Conservation (phyloP, 2,113 vertebrate species). For the Alligator sinensis region DNA sequence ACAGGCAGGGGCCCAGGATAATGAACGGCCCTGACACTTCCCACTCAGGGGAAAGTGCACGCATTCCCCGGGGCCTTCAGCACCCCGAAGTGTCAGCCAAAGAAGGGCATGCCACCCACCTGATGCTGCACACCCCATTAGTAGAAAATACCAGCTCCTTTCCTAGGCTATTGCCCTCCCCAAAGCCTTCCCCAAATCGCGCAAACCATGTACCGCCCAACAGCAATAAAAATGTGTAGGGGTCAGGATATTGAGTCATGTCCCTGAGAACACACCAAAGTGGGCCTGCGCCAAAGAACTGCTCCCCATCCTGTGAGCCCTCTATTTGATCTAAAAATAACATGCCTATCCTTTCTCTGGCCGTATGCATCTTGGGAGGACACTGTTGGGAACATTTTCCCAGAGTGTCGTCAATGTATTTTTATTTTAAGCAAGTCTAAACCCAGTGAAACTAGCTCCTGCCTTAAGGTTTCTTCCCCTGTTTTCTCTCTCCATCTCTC, state of each 20-base stretch:
- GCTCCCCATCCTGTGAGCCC: background rate
- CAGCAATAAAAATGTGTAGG: background rate
- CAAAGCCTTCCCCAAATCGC: background rate
- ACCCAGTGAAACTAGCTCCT: background rate
- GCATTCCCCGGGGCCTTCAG: no score
- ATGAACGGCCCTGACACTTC: background rate
- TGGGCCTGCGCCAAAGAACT: background rate
- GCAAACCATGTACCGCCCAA: fast-evolving
- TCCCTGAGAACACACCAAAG: background rate
- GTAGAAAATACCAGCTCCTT: background rate
- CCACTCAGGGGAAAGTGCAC: background rate
- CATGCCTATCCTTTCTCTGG: background rate
- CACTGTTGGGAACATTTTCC: background rate
- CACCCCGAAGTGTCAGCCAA: background rate
- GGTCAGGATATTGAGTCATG: background rate
- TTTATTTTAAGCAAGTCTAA: conserved; percentile 8
- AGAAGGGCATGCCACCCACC: background rate
- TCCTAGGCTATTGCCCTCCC: background rate
- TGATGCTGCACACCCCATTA: background rate
- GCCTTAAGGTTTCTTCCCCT: background rate
- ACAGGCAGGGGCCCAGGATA: no score
- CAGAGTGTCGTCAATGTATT: background rate
- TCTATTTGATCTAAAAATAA: background rate
- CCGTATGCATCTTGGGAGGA: background rate
- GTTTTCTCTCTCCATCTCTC: background rate